Evolutionary conservation across 2,888 invertebrate species (phyloP), one percentile per base, ranked within the genome.

Genomic region (Hirudinaria manillensis): DNA sequence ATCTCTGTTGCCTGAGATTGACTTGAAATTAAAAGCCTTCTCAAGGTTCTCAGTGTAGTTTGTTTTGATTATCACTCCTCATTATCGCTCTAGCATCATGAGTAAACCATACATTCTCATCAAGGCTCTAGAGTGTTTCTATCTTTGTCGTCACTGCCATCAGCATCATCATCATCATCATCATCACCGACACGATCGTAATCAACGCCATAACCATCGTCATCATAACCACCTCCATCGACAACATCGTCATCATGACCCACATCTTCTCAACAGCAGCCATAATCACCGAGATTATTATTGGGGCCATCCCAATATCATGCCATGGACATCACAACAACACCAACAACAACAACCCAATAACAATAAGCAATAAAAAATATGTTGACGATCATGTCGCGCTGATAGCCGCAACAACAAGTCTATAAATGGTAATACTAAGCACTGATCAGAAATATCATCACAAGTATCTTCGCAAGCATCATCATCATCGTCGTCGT

Each of bases 281-380:
- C 29, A 16, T n/a, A 19, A 61, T 29, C 24, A 61, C 29, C 61
- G 13, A 10, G 45, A 45, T 45, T 45, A 45, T 45, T 3, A 45
- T 45, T 45, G 45, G 13, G 38, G 10, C 38, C 38, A 45, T 45
- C 45, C 45, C 45, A 10, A 45, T 45, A 45, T 45, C 45, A 45
- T 3, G 45, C 45, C 45, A 45, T 45, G 45, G 45, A 45, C 45
- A 45, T 7, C 10, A 45, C 13, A 16, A 45, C 45, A 1, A 45
- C 45, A n/a, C n/a, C n/a, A 45, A 45, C 45, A 1, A 16, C 45
- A 16, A 10, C 45, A 10, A 16, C 45, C 24, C 19, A 3, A 61
- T 61, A 29, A 29, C 29, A 61, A 61, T 61, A 61, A 61, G n/a
- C 61, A 61, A 61, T 61, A n/a, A 61, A 13, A 29, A 61, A 61